These are phyloP conservation scores for Caenorhabditis sp. DNA, from an alignment of 2,888 invertebrate species.

Conservation along the genomic window DNA sequence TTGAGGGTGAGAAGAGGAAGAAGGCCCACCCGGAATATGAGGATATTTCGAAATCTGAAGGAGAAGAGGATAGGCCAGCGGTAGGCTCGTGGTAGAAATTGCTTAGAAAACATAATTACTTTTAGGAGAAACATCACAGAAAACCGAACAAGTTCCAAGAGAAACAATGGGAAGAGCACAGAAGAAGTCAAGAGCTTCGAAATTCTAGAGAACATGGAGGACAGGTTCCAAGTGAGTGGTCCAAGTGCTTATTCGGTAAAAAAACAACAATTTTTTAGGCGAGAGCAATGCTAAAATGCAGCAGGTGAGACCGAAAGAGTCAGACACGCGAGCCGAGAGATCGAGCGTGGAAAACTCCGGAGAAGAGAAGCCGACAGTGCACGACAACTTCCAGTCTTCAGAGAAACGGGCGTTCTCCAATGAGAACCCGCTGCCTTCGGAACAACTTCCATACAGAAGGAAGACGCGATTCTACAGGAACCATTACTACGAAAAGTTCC, in stretches of 20 bases:
- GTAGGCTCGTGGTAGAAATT: background rate
- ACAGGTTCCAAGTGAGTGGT: slow-evolving; percentile 8
- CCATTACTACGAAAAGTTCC: slow-evolving; percentile 47
- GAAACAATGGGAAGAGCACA: slow-evolving; percentile 49
- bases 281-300: slow-evolving; percentile 20
- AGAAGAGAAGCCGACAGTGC: slow-evolving; percentile 26
- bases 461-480: slow-evolving; percentile 41
- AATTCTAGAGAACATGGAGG: slow-evolving; percentile 46
- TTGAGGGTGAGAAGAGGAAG: slow-evolving; percentile 27
- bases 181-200: slow-evolving; percentile 41
- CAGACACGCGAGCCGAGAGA: background rate
- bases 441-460: slow-evolving; percentile 35
- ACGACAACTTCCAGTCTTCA: slow-evolving; percentile 31
- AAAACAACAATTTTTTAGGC: slow-evolving; percentile 1
- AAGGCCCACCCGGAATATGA: slow-evolving; percentile 39
- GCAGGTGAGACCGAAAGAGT: slow-evolving; percentile 29
- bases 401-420: slow-evolving; percentile 16
- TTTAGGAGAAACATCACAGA: slow-evolving; percentile 40
- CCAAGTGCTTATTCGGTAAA: background rate
- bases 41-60: slow-evolving; percentile 31
- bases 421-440: slow-evolving; percentile 35
- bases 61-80: slow-evolving; percentile 10
- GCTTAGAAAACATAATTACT: background rate
- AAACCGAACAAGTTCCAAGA: slow-evolving; percentile 42
- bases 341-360: slow-evolving; percentile 2